phyloP scores from a whole-genome alignment of 2,888 invertebrate genomes.

The Sesamia inferens region DNA sequence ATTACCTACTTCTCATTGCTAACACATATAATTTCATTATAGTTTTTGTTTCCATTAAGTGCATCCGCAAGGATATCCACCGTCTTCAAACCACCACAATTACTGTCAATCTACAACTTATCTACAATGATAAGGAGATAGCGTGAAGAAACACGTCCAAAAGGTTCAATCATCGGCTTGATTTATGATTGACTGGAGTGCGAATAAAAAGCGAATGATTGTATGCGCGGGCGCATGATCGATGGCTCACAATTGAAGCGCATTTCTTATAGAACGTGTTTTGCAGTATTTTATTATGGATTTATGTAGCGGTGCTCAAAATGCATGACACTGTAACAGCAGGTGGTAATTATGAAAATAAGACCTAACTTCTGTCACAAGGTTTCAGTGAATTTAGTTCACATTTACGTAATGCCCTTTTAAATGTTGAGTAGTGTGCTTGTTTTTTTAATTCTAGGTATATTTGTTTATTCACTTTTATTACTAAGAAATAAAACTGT shows the following conservation, averaged over 20 bases:
- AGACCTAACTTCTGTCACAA: conserved; percentile 15
- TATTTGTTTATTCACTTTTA: background rate
- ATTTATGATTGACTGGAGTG: conserved; percentile 66
- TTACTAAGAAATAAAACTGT: background rate
- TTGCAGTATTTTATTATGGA: conserved; percentile 39
- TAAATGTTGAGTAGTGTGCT: conserved; percentile 14
- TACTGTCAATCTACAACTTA: conserved; percentile 53
- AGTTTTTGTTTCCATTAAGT: conserved; percentile 35
- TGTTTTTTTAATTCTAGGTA: background rate
- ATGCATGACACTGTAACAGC: conserved; percentile 36
- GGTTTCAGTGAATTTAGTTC: conserved; percentile 30
- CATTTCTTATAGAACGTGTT: conserved; percentile 32
- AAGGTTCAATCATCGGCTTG: conserved; percentile 61
- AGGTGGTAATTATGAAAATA: conserved; percentile 51
- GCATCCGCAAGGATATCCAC: conserved; percentile 3
- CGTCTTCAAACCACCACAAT: conserved; percentile 40
- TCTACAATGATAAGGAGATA: conserved; percentile 54
- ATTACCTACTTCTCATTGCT: conserved; percentile 23
- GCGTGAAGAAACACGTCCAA: conserved; percentile 57
- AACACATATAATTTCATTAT: conserved; percentile 27
- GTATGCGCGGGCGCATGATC: conserved; percentile 60
- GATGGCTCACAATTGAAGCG: conserved; percentile 55
- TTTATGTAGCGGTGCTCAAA: conserved; percentile 45
- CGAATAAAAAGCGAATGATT: conserved; percentile 58
- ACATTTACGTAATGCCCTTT: conserved; percentile 36